Base-by-base conservation (phyloP, 1,140 invertebrate genomes). In the Drosophila watanabei region DNA sequence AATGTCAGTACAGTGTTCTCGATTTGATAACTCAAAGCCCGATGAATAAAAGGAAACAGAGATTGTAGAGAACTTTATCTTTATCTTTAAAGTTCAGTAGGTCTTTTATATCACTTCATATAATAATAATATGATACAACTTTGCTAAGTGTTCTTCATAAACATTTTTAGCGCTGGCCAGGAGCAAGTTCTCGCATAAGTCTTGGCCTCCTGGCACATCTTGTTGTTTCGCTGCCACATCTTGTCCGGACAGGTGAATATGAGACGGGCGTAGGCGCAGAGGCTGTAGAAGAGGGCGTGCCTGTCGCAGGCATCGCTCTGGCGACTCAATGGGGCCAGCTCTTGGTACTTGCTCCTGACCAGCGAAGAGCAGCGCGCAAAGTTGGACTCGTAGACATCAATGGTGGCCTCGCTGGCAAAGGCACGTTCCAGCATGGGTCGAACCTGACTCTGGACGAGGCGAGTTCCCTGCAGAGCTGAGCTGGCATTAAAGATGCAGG, bases 201-300 rank as follows among this genome's bases (percentile, higher is more conserved):
- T 7, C 3, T 62, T 66, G 1, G 86, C 82, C 39, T 58, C 64
- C 14, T 63, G 86, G 61, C 86, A 89, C 33, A 90, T 41, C 9
- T 58, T 78, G 43, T 89, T 89, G n/a, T 33, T 52, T 4, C 60
- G 37, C 35, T 88, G 77, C 85, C 85, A 88, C 52, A 64, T 62
- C 43, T 51, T 51, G 8, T 56, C 16, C 0, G 86, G 86, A 45
- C 86, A 89, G 45, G 64, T 65, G 2, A 57, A 46, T 13, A 89
- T 82, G 10, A 89, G 60, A 0, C 68, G 75, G 16, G 82, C 75
- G 18, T 89, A 77, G 43, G 86, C 86, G 52, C 86, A 89, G 0
- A 89, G 75, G 35, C 86, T 89, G 54, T 89, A 89, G 41, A 89
- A 89, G 20, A 89, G 68, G 43, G 86, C 82, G 51, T 89, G 86